These are phyloP conservation scores for Eurystomus glaucurus DNA, from an alignment of 2,797 vertebrate genomes.

Conservation along the genomic window DNA sequence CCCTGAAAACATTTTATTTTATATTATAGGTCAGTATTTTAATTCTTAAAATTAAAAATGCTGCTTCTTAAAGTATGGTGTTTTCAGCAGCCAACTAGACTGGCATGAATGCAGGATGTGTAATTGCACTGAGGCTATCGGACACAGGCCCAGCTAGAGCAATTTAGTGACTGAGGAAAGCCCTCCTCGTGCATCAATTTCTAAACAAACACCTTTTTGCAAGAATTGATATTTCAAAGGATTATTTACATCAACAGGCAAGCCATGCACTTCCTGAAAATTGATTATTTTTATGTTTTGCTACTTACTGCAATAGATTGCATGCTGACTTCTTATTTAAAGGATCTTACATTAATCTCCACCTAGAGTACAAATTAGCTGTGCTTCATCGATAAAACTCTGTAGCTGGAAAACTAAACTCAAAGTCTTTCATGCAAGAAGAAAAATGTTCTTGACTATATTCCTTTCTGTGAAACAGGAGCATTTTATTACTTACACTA, in stretches of 20 bases:
- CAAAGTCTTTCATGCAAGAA: neutral
- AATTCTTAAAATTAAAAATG: conserved; percentile 12
- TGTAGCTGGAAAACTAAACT: neutral
- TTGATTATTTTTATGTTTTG: conserved; percentile 62
- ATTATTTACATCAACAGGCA: conserved; percentile 12
- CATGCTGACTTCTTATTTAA: conserved; percentile 74
- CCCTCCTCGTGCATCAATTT: neutral
- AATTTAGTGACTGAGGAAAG: neutral
- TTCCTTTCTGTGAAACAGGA: conserved; percentile 14
- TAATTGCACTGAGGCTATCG: neutral
- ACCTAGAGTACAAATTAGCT: conserved; percentile 52
- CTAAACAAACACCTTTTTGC: neutral
- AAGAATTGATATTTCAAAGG: neutral
- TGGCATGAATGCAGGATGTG: neutral
- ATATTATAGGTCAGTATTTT: neutral
- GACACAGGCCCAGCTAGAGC: neutral
- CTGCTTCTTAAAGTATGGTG: neutral
- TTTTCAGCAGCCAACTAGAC: neutral
- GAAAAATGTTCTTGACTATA: neutral
- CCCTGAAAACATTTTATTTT: neutral
- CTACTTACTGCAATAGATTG: conserved; percentile 39
- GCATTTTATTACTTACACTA: neutral
- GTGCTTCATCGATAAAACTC: neutral
- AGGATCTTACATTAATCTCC: conserved; percentile 69
- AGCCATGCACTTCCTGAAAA: conserved; percentile 39